Conservation (phyloP, 2,797 vertebrate species). For the Acomys russatus region DNA sequence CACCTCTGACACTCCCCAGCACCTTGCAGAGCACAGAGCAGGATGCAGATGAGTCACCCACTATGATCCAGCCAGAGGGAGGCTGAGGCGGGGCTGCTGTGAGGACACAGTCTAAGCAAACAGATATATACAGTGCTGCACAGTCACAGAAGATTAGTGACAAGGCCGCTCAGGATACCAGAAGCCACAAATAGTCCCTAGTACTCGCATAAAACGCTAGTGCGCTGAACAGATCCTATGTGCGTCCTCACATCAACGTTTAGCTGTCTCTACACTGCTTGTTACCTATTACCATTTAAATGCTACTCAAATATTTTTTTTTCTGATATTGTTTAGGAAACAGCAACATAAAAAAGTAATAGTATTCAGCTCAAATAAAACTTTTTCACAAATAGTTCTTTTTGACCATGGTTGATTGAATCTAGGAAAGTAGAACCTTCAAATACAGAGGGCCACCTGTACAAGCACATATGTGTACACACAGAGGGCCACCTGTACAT, state of each 20-base stretch:
- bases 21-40: not conserved
- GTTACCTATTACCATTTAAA: not conserved
- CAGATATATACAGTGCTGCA: not conserved
- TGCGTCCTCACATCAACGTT: not conserved
- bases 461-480: accelerated
- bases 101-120: not conserved
- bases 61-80: not conserved
- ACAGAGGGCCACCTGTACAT: no score
- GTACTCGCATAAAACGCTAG: not conserved
- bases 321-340: not conserved
- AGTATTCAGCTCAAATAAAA: not conserved
- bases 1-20: not conserved
- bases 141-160: not conserved
- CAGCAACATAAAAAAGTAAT: not conserved
- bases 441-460: not conserved
- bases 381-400: not conserved
- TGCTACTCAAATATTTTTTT: not conserved
- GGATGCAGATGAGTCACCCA: accelerated
- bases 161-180: not conserved
- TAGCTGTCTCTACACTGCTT: not conserved
- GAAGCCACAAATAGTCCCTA: not conserved
- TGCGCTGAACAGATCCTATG: not conserved
- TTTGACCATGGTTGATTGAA: not conserved
- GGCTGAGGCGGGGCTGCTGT: not conserved
- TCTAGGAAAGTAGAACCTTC: not conserved